Evolutionary conservation across 1,140 invertebrate species (phyloP).

Genomic region (Drosophila tani): DNA sequence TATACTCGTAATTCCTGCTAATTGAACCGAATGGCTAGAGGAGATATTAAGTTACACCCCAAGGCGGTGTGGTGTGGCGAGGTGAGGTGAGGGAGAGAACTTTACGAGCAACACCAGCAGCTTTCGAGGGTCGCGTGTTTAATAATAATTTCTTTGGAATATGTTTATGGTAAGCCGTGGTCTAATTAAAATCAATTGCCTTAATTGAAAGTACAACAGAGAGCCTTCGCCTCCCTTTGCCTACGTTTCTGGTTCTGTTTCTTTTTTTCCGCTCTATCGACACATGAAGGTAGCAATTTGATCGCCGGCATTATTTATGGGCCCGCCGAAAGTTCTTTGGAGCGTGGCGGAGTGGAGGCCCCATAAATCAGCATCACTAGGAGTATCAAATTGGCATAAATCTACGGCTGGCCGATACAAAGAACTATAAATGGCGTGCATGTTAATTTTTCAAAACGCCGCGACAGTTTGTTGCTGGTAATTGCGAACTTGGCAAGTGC

Average conservation of each 20-base stretch:
- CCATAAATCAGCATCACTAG: slow-evolving; percentile 72
- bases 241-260: background rate
- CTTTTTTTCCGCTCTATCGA: slow-evolving; percentile 22
- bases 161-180: slow-evolving; percentile 75
- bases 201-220: slow-evolving; percentile 81
- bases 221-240: slow-evolving; percentile 5
- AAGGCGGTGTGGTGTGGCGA: background rate
- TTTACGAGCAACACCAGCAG: slow-evolving; percentile 28
- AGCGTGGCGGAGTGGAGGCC: slow-evolving; percentile 27
- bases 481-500: slow-evolving; percentile 73
- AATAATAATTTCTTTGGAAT: slow-evolving; percentile 81
- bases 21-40: slow-evolving; percentile 71
- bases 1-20: slow-evolving; percentile 67
- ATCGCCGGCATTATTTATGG: slow-evolving; percentile 74
- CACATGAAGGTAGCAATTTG: slow-evolving; percentile 81
- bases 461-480: slow-evolving; percentile 76
- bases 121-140: slow-evolving; percentile 71
- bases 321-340: slow-evolving; percentile 17
- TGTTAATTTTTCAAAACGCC: slow-evolving; percentile 81
- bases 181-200: slow-evolving; percentile 83
- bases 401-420: slow-evolving; percentile 49
- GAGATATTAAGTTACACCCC: slow-evolving; percentile 70
- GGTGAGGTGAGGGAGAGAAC: slow-evolving; percentile 53
- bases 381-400: slow-evolving; percentile 76
- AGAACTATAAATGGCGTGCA: slow-evolving; percentile 41